phyloP scores from a whole-genome alignment of 2,888 invertebrate species.

The Tinea pellionella region DNA sequence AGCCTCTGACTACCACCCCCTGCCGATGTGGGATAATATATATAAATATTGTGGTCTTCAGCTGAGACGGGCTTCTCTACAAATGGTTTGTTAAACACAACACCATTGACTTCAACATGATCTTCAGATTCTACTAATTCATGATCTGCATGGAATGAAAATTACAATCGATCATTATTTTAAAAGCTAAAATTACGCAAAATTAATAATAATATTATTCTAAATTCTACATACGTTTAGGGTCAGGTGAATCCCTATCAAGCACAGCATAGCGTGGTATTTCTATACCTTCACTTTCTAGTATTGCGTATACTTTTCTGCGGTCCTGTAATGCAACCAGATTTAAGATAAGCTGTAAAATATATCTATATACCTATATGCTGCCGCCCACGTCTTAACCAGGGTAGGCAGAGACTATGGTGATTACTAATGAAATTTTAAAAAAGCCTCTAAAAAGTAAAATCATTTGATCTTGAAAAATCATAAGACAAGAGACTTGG shows the following conservation, averaged over 20 bases:
- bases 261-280: constrained; percentile 98
- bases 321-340: constrained; percentile 73
- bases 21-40: constrained; percentile 98
- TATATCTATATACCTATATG: too few species aligned
- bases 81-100: constrained; percentile 97
- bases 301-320: constrained; percentile 92
- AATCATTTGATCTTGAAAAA: too few species aligned
- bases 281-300: constrained; percentile 95
- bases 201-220: neutral
- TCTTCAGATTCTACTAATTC: constrained; percentile 95
- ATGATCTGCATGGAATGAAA: constrained; percentile 73
- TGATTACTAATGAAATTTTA: too few species aligned
- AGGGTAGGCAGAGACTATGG: too few species aligned
- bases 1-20: constrained; percentile 97
- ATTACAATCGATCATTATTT: too few species aligned
- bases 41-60: constrained; percentile 99
- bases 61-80: constrained; percentile 99
- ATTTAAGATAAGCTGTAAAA: too few species aligned
- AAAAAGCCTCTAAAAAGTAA: too few species aligned
- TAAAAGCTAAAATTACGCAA: too few species aligned
- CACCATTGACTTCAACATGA: constrained; percentile 96
- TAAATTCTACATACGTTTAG: constrained; percentile 77
- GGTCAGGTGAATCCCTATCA: constrained; percentile 92
- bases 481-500: too few species aligned
- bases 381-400: too few species aligned